phyloP scores from a whole-genome alignment of 2,888 invertebrate species.

The Galeopsomyia nigrocyanea region DNA sequence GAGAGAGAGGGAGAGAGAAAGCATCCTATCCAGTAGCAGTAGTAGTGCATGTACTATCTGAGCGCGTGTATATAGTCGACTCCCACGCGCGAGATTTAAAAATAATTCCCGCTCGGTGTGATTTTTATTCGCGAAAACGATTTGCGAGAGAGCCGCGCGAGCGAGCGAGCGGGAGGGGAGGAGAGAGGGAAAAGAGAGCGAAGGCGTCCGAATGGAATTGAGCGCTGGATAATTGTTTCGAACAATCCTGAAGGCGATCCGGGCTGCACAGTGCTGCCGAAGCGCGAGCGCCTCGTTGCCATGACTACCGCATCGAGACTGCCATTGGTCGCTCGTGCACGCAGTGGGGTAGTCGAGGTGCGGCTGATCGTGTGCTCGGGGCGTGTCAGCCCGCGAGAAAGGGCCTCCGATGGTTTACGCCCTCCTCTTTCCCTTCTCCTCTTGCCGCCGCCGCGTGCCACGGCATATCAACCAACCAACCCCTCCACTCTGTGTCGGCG shows the following conservation, averaged over 20 bases:
- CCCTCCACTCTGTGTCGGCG: slow-evolving; percentile 22
- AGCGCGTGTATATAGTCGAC: no score
- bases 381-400: slow-evolving; percentile 57
- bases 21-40: slow-evolving; percentile 1
- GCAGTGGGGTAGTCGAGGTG: slow-evolving; percentile 34
- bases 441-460: slow-evolving; percentile 36
- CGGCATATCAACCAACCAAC: no score
- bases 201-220: slow-evolving; percentile 64
- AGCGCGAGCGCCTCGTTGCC: slow-evolving; percentile 60
- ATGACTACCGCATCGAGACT: slow-evolving; percentile 60
- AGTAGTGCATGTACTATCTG: no score
- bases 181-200: slow-evolving; percentile 8
- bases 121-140: slow-evolving; percentile 64
- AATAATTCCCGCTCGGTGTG: slow-evolving; percentile 57
- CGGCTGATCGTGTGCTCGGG: slow-evolving; percentile 47
- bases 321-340: slow-evolving; percentile 29
- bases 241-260: slow-evolving; percentile 64
- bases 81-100: slow-evolving; percentile 55
- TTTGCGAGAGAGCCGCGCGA: slow-evolving; percentile 54
- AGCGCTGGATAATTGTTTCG: slow-evolving; percentile 68
- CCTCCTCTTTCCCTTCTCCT: slow-evolving; percentile 47
- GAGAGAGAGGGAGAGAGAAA: not conserved
- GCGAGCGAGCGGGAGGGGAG: slow-evolving; percentile 11
- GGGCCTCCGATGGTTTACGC: slow-evolving; percentile 50
- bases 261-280: slow-evolving; percentile 38